Conservation (phyloP, 53 echinoderm and acorn worm genomes). For the Mesocentrotus franciscanus region DNA sequence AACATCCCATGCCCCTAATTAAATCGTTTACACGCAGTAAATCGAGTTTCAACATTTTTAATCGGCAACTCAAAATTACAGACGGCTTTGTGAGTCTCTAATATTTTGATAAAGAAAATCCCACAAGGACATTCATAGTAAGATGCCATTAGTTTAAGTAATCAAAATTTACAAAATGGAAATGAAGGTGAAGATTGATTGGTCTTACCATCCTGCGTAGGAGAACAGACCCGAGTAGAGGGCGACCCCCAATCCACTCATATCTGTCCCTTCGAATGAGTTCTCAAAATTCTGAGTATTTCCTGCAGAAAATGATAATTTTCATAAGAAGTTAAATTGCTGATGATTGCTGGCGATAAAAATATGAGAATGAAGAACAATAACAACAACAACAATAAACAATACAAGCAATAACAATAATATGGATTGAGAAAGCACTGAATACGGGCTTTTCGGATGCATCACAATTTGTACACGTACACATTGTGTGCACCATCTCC, state of each 20-base stretch:
- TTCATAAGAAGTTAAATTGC: neutral
- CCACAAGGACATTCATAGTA: too few species aligned
- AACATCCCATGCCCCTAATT: too few species aligned
- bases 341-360: neutral
- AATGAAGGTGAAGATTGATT: neutral
- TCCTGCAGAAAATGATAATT: slow-evolving; percentile 67
- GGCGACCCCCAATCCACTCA: slow-evolving; percentile 80
- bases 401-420: neutral
- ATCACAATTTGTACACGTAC: too few species aligned
- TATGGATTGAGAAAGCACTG: neutral
- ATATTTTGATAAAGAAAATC: too few species aligned
- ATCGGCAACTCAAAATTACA: too few species aligned
- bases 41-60: too few species aligned
- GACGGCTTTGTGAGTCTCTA: too few species aligned
- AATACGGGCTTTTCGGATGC: too few species aligned
- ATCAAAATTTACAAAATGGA: neutral
- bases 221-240: slow-evolving; percentile 90
- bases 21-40: too few species aligned
- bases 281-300: slow-evolving; percentile 90
- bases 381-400: neutral
- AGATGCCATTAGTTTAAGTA: too few species aligned
- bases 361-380: neutral
- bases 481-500: too few species aligned
- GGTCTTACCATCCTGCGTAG: slow-evolving; percentile 94
- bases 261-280: slow-evolving; percentile 85